phyloP scores from a whole-genome alignment of 1,140 invertebrate genomes.

The Conus ventricosus region DNA sequence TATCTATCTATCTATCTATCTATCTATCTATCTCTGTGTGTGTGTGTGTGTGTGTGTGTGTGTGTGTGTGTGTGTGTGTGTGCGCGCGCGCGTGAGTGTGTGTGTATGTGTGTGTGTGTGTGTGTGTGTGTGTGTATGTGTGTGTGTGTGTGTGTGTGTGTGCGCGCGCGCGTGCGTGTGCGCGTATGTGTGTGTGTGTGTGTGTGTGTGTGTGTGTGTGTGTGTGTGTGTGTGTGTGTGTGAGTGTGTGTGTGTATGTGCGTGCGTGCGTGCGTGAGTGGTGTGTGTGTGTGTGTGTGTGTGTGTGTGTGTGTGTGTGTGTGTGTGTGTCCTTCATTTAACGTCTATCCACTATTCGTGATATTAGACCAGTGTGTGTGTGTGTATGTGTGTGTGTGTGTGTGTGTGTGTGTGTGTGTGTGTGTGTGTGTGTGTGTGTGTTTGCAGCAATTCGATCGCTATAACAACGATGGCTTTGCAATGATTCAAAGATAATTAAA shows the following conservation, averaged over 20 bases:
- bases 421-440: neutral
- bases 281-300: neutral
- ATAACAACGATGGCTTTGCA: neutral
- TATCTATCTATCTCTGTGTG: neutral
- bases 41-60: slow-evolving; percentile 19
- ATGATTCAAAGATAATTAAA: no score
- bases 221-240: no score
- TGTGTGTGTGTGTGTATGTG: slow-evolving; percentile 19
- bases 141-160: slow-evolving; percentile 20
- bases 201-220: neutral
- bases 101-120: slow-evolving; percentile 18
- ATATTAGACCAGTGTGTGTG: no score
- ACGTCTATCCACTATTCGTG: no score
- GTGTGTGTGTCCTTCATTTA: no score
- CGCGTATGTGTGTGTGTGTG: neutral
- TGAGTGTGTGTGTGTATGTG: neutral
- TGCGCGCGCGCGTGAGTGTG: neutral
- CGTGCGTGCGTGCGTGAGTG: no score
- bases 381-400: neutral
- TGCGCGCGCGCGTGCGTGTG: neutral
- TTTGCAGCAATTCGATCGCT: neutral
- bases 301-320: neutral
- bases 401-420: neutral
- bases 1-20: neutral
- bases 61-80: slow-evolving; percentile 22